Base-by-base conservation (phyloP, 2,888 invertebrate species). In the Cynaeus angustus region DNA sequence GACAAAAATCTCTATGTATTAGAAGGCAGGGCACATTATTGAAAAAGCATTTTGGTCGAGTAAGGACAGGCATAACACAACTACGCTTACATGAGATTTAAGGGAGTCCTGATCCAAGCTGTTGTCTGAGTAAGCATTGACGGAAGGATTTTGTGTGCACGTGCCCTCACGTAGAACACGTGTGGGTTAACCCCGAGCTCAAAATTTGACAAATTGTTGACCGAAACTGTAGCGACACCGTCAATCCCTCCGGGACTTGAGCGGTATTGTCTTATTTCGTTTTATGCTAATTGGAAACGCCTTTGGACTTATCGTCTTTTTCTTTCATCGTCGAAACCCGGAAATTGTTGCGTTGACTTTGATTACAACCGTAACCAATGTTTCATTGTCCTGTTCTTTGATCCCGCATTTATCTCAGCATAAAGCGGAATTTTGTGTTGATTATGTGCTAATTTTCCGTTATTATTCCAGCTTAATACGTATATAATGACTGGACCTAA, bases 401-500 rank as follows among this genome's bases (percentile, higher is more conserved):
- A 67, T 67, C 41, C 61, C 37, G 55, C 48, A 62, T 62, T 62
- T 62, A 53, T 59, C 43, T 55, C 14, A 38, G 56, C 16, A 21
- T 45, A 33, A 45, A 55, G 55, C 21, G 38, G 45, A 41, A 68
- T 68, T 62, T 52, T 48, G 56, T 66, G 48, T 58, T 66, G 66
- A 66, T 66, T 59, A 67, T 45, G 68, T 68, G 68, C 62, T 62
- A 68, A 68, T 68, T 68, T 68, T 61, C 62, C 62, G 55, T 62
- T 55, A 68, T 61, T 68, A 68, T 68, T 62, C 55, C 68, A 8
- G 46, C 53, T 61, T 68, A 68, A 68, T 68, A 46, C 53, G 68
- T 45, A 68, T 68, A 62, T 68, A 68, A 68, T 62, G 46, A 68
- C 43, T 55, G 61, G 61, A 67, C 67, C 67, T 43, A 16, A 53